phyloP scores from a whole-genome alignment of 2,113 vertebrate genomes.

The Melanocharis versteri region DNA sequence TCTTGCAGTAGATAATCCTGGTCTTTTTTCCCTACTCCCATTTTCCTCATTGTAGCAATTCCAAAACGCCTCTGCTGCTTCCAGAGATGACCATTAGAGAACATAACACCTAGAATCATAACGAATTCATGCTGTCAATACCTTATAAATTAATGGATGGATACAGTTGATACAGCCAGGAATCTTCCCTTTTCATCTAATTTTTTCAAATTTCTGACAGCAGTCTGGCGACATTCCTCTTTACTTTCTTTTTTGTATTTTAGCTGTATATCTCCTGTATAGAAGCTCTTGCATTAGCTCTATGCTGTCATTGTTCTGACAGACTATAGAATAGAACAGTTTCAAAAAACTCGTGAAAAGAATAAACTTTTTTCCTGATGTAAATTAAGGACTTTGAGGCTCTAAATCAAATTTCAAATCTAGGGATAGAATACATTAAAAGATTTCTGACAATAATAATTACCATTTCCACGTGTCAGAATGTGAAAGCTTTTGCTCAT shows the following conservation, averaged over 20 bases:
- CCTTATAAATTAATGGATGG: not conserved
- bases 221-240: not conserved
- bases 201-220: not conserved
- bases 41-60: constrained; percentile 4
- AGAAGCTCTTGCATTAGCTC: not conserved
- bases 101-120: not conserved
- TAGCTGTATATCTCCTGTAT: not conserved
- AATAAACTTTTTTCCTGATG: not conserved
- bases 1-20: not conserved
- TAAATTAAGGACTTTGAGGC: not conserved
- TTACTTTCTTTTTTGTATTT: not conserved
- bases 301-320: not conserved
- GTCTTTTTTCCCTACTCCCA: not conserved
- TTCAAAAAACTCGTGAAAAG: not conserved
- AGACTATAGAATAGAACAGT: not conserved
- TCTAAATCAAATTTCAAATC: not conserved
- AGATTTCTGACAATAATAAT: not conserved
- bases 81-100: constrained; percentile 1
- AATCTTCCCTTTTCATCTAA: not conserved
- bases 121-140: not conserved
- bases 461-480: constrained; percentile 34
- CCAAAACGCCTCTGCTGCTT: constrained; percentile 38
- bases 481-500: fast-evolving
- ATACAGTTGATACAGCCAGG: not conserved
- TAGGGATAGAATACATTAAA: not conserved